Evolutionary conservation across 1,140 invertebrate genomes (phyloP).

Genomic region (Proctacanthus coquilletti): DNA sequence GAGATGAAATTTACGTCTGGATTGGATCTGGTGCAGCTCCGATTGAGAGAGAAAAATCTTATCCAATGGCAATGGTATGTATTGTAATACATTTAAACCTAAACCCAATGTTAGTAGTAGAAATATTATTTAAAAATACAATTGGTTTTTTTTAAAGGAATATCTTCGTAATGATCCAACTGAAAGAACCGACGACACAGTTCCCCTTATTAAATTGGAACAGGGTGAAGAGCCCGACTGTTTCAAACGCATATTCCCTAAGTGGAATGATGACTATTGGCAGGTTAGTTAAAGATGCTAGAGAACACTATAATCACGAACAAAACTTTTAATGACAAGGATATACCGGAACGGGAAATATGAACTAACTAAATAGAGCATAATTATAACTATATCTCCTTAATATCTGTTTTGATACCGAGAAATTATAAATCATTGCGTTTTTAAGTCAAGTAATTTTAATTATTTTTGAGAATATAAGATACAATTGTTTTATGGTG

Average conservation of each 20-base stretch:
- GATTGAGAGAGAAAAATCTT: conserved; percentile 39
- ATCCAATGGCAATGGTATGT: conserved; percentile 22
- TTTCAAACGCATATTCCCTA: conserved; percentile 52
- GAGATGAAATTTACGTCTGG: conserved; percentile 61
- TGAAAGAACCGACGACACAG: conserved; percentile 36
- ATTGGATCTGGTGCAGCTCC: conserved; percentile 52
- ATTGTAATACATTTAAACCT: neutral
- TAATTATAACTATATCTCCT: too few species aligned
- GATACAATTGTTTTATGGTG: too few species aligned
- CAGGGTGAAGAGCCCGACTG: conserved; percentile 50
- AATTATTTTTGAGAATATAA: too few species aligned
- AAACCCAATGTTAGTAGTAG: neutral
- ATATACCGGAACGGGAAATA: too few species aligned
- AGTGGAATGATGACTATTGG: conserved; percentile 50
- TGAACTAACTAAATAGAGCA: too few species aligned
- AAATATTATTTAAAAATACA: neutral
- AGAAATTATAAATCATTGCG: too few species aligned
- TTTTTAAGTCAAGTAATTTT: too few species aligned
- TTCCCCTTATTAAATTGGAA: conserved; percentile 43
- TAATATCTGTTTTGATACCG: too few species aligned
- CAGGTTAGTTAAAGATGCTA: too few species aligned
- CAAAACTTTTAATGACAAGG: too few species aligned
- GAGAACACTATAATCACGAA: too few species aligned
- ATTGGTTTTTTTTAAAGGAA: conserved; percentile 30
- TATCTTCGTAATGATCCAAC: conserved; percentile 42